phyloP scores from a whole-genome alignment of 2,888 invertebrate genomes.

The Drosophila colorata region DNA sequence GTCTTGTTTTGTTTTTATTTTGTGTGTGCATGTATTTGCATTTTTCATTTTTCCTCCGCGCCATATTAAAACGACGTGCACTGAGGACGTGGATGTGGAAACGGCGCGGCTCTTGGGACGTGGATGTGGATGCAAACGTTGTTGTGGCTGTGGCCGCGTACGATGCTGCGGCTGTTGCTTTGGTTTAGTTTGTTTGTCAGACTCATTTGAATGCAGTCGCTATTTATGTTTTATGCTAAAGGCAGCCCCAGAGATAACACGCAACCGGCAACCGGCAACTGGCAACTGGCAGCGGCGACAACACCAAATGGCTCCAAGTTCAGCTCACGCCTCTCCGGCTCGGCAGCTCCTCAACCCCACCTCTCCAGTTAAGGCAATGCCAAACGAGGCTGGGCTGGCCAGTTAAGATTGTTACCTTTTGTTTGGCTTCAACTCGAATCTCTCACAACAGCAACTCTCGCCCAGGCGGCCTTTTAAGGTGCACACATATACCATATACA shows the following conservation, averaged over 20 bases:
- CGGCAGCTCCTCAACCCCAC: conserved; percentile 2
- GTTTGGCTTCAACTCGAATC: conserved; percentile 34
- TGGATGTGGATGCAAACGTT: conserved; percentile 19
- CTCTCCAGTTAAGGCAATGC: conserved; percentile 51
- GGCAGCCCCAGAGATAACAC: conserved; percentile 66
- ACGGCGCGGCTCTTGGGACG: background rate
- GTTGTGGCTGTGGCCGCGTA: background rate
- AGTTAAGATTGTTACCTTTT: conserved; percentile 51
- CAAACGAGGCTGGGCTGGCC: conserved; percentile 42
- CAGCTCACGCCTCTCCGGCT: conserved; percentile 23
- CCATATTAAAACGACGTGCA: conserved; percentile 22
- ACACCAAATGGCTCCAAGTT: conserved; percentile 39
- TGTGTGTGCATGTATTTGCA: conserved; percentile 59
- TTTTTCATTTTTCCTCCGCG: conserved; percentile 47
- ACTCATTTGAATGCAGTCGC: conserved; percentile 81
- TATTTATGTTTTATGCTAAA: conserved; percentile 81
- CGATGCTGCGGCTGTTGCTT: conserved; percentile 41
- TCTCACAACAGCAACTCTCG: conserved; percentile 14
- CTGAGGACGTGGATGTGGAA: conserved; percentile 21
- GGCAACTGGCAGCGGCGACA: conserved; percentile 37
- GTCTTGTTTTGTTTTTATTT: conserved; percentile 1
- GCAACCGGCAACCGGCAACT: conserved; percentile 44
- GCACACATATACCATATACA: conserved; percentile 26
- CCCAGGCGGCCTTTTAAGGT: conserved; percentile 53
- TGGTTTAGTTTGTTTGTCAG: conserved; percentile 74